phyloP scores from a whole-genome alignment of 2,888 invertebrate genomes.

The Drosophila meridiana region DNA sequence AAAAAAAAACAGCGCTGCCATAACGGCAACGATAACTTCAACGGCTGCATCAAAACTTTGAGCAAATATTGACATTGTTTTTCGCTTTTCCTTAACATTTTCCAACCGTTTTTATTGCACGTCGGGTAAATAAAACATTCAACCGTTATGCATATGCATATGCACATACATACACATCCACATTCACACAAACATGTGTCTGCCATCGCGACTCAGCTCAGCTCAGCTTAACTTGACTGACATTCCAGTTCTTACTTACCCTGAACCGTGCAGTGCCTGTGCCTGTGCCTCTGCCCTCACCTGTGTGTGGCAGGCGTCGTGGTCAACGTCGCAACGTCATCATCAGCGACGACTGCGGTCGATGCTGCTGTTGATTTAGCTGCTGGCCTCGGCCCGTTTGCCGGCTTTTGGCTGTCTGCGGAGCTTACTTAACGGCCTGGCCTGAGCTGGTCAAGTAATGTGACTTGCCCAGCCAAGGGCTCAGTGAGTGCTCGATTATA shows the following conservation, averaged over 20 bases:
- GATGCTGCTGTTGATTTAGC: conserved; percentile 42
- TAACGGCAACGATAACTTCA: conserved; percentile 23
- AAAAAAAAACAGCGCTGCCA: conserved; percentile 29
- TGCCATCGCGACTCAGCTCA: conserved; percentile 29
- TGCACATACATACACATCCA: conserved; percentile 13
- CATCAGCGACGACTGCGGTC: conserved; percentile 30
- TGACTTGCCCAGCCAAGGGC: conserved; percentile 18
- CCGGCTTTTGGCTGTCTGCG: conserved; percentile 45
- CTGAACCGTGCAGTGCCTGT: neutral
- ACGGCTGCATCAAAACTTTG: conserved; percentile 46
- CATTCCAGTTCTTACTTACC: conserved; percentile 7
- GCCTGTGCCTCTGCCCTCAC: neutral
- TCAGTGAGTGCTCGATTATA: conserved; percentile 23
- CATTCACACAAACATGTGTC: conserved; percentile 41
- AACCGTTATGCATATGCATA: conserved; percentile 52
- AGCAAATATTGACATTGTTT: conserved; percentile 68
- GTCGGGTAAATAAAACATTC: conserved; percentile 63
- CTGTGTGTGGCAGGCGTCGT: conserved; percentile 22
- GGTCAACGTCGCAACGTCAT: conserved; percentile 30
- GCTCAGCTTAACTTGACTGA: conserved; percentile 11
- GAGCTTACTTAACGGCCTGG: conserved; percentile 57
- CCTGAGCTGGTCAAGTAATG: conserved; percentile 19
- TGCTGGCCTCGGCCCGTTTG: conserved; percentile 39
- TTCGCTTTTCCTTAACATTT: conserved; percentile 29
- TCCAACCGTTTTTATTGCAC: conserved; percentile 16